Conservation (phyloP, 2,113 vertebrate species). For the Prinia subflava region DNA sequence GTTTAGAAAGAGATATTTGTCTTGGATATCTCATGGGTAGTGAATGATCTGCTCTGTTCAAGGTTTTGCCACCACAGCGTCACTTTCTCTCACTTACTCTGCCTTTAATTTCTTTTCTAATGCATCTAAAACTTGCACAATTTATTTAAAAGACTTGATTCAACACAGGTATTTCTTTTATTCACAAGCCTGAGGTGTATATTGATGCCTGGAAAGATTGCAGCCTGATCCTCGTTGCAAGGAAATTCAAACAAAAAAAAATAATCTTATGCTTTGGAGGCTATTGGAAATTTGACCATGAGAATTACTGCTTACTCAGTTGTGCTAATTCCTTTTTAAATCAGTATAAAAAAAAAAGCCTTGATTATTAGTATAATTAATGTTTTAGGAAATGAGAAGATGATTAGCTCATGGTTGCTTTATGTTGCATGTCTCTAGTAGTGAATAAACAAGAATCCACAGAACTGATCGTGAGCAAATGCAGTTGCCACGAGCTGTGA, state of each 20-base stretch:
- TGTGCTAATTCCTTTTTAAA: background rate
- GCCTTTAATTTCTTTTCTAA: background rate
- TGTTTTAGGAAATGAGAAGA: background rate
- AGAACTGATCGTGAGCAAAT: background rate
- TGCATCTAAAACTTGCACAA: background rate
- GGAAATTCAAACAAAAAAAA: background rate
- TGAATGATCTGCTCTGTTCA: background rate
- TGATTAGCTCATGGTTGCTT: background rate
- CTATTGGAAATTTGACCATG: background rate
- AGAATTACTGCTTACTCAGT: background rate
- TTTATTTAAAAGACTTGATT: background rate
- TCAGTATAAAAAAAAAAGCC: background rate
- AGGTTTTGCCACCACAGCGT: background rate
- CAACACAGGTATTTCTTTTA: background rate
- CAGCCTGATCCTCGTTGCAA: background rate
- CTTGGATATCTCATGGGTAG: background rate
- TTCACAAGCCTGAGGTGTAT: background rate
- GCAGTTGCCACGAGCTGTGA: background rate
- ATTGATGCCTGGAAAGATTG: background rate
- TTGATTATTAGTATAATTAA: background rate
- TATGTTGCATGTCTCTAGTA: accelerated
- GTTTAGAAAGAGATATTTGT: background rate
- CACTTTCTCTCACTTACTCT: background rate
- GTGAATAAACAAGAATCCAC: background rate
- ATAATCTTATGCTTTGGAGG: background rate